Evolutionary conservation across 2,888 invertebrate genomes (phyloP).

Genomic region (Seira sanloemensis): DNA sequence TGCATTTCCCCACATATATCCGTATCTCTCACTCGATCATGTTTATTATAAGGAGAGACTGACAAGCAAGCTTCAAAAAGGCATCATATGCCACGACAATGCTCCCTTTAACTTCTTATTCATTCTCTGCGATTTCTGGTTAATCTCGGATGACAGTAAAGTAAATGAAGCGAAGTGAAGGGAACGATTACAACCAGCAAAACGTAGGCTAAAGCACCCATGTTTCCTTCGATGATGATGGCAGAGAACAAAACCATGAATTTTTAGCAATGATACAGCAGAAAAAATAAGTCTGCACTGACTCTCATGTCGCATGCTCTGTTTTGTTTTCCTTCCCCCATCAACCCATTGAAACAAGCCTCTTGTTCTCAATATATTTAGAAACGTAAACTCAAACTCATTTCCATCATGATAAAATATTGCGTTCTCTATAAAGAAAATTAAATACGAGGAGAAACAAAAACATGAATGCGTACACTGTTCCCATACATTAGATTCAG

Average conservation of each 20-base stretch:
- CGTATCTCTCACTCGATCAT: not conserved
- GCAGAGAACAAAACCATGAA: not conserved
- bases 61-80: not conserved
- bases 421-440: no score
- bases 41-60: not conserved
- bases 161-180: slow-evolving; percentile 50
- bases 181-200: slow-evolving; percentile 8
- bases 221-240: not conserved
- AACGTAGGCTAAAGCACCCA: not conserved
- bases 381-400: not conserved
- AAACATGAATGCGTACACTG: slow-evolving; percentile 14
- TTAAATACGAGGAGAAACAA: slow-evolving; percentile 12
- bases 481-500: not conserved
- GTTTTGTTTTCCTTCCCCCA: not conserved
- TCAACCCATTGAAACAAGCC: not conserved
- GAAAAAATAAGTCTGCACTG: not conserved
- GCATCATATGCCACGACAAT: slow-evolving; percentile 20
- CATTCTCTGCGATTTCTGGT: not conserved
- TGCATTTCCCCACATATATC: no score
- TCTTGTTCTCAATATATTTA: not conserved
- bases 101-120: not conserved
- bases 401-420: not conserved
- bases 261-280: not conserved
- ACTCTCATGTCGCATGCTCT: not conserved
- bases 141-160: slow-evolving; percentile 41